Percentiles rank a stretch among this genome's conserved stretches.
Evolutionary conservation across 1,140 invertebrate species (phyloP).

Genomic region (Pseudomyrmex sp.): DNA sequence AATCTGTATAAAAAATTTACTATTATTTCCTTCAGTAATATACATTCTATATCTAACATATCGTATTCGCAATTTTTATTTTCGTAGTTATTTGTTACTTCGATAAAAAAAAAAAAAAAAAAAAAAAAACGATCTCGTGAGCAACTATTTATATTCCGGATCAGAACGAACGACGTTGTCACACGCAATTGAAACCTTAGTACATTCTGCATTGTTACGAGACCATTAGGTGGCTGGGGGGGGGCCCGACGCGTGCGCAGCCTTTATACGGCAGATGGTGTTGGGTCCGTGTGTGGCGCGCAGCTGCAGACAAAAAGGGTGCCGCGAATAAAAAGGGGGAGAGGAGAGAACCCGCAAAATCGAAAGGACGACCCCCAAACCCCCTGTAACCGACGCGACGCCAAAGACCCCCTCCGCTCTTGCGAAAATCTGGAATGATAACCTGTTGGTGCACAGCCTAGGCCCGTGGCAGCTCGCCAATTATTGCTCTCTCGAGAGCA

Average conservation of each 20-base stretch:
- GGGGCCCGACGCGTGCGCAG: constrained; percentile 41
- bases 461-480: constrained; percentile 27
- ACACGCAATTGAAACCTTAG: constrained; percentile 44
- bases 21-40: no score
- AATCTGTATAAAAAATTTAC: no score
- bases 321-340: constrained; percentile 17
- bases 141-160: constrained; percentile 17
- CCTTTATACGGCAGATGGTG: constrained; percentile 70
- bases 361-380: constrained; percentile 56
- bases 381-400: constrained; percentile 19
- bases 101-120: constrained; percentile 28
- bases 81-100: neutral
- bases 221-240: constrained; percentile 63
- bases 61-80: neutral
- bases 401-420: neutral
- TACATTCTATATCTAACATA: no score
- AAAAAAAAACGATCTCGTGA: neutral
- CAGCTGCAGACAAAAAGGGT: constrained; percentile 62
- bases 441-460: constrained; percentile 43
- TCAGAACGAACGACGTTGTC: constrained; percentile 25
- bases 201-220: constrained; percentile 64
- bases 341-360: constrained; percentile 21
- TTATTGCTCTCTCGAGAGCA: constrained; percentile 2
- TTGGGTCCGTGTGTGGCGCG: constrained; percentile 51
- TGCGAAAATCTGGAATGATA: constrained; percentile 20